A percentile compares a stretch with the other conserved stretches of the same genome.
Evolutionary conservation across 1,140 invertebrate species (phyloP).

Genomic region (Drosophila paulistorum): DNA sequence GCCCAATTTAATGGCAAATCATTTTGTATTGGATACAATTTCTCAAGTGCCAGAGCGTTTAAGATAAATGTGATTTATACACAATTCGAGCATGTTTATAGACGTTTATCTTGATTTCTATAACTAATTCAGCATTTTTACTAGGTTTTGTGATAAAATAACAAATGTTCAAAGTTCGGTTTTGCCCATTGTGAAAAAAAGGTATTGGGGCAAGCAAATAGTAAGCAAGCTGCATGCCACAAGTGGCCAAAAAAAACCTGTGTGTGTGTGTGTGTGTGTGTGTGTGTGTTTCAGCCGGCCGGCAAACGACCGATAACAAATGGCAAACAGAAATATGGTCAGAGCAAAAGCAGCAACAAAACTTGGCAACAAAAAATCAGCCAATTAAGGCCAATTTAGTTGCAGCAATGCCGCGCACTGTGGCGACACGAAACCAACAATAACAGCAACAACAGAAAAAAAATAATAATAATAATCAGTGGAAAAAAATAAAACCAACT

Average conservation of each 20-base stretch:
- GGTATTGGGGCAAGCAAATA: background rate
- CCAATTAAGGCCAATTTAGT: constrained; percentile 81
- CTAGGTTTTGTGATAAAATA: background rate
- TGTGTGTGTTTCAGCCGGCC: constrained; percentile 56
- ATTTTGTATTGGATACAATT: background rate
- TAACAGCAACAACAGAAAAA: constrained; percentile 17
- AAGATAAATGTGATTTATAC: background rate
- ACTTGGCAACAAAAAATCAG: constrained; percentile 63
- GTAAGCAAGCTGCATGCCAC: constrained; percentile 59
- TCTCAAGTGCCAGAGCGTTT: background rate
- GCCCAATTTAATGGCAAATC: background rate
- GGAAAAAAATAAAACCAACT: constrained; percentile 46
- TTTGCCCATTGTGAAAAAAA: background rate
- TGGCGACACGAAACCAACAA: constrained; percentile 64
- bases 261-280: background rate
- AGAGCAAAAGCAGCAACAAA: constrained; percentile 50
- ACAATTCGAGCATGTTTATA: background rate
- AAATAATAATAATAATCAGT: constrained; percentile 52
- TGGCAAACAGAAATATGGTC: constrained; percentile 61
- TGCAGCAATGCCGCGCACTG: constrained; percentile 66
- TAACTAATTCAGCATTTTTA: background rate
- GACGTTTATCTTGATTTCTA: background rate
- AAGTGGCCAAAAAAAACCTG: constrained; percentile 47
- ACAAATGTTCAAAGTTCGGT: background rate
- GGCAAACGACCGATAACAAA: constrained; percentile 75